A percentile compares a stretch with the other conserved stretches of the same genome.
Conservation (phyloP, 1,140 invertebrate species). For the Streblospio benedicti region DNA sequence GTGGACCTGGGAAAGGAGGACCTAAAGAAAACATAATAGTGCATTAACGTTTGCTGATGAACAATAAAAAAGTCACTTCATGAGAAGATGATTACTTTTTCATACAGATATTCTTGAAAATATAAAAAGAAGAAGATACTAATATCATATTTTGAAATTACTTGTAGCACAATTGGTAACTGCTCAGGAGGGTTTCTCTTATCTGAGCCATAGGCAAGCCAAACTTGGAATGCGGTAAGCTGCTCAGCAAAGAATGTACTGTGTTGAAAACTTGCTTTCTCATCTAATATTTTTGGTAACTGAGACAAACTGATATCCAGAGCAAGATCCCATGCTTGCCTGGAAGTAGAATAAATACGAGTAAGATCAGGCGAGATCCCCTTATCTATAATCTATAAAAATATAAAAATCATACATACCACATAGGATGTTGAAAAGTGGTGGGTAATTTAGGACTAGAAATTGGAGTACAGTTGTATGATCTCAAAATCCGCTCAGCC, state of each 20-base stretch:
- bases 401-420: conserved; percentile 51
- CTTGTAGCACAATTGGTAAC: conserved; percentile 92
- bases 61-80: too few relatives aligned
- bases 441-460: conserved; percentile 77
- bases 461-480: conserved; percentile 90
- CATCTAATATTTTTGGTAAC: conserved; percentile 59
- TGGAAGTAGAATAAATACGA: conserved; percentile 50
- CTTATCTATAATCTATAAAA: conserved; percentile 4
- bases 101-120: too few relatives aligned
- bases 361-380: neutral
- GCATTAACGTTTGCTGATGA: too few relatives aligned
- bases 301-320: conserved; percentile 87
- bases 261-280: conserved; percentile 33
- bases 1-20: conserved; percentile 93
- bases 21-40: conserved; percentile 52
- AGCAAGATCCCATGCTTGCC: conserved; percentile 95
- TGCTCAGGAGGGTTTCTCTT: conserved; percentile 80
- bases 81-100: too few relatives aligned
- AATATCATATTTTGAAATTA: too few relatives aligned
- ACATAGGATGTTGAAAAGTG: conserved; percentile 64
- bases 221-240: conserved; percentile 93
- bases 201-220: conserved; percentile 76
- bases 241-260: conserved; percentile 95
- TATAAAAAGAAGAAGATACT: too few relatives aligned
- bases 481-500: conserved; percentile 89